These are phyloP conservation scores for Phrynosoma blainvillii DNA, from an alignment of 2,113 vertebrate species.

Conservation along the genomic window DNA sequence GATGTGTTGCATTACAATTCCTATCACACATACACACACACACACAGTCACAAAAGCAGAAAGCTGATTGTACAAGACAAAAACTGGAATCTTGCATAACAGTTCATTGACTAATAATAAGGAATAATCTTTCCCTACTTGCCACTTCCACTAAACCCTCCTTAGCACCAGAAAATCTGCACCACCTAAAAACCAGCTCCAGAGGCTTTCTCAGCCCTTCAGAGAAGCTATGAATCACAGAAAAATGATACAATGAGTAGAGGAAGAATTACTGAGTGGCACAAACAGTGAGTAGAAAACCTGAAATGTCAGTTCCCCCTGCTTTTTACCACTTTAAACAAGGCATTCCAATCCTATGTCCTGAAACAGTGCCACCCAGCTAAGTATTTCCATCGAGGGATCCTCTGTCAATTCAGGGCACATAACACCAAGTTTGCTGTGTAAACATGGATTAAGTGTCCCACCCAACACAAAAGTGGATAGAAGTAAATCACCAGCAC, in stretches of 20 bases:
- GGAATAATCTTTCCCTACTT: too few species aligned
- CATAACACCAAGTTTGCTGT: slow-evolving; percentile 46
- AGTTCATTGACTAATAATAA: too few species aligned
- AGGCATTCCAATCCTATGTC: slow-evolving; percentile 6
- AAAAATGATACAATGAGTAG: neutral
- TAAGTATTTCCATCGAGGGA: slow-evolving; percentile 44
- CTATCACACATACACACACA: too few species aligned
- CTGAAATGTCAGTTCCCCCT: neutral
- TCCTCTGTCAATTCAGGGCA: slow-evolving; percentile 43
- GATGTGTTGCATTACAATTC: too few species aligned
- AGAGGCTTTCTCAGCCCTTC: neutral
- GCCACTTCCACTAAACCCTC: too few species aligned
- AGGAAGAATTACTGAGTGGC: neutral
- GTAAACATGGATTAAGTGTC: slow-evolving; percentile 62
- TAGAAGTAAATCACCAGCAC: slow-evolving; percentile 37
- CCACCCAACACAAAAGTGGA: slow-evolving; percentile 48
- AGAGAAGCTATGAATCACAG: neutral
- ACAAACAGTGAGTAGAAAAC: neutral
- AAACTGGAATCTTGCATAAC: too few species aligned
- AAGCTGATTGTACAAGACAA: too few species aligned
- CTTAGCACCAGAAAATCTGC: neutral
- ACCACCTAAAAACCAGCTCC: neutral
- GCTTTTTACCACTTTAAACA: slow-evolving; percentile 36
- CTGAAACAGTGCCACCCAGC: slow-evolving; percentile 50
- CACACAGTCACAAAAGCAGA: too few species aligned